Conservation (phyloP, 2,888 invertebrate species). For the Scaptomyza parva region DNA sequence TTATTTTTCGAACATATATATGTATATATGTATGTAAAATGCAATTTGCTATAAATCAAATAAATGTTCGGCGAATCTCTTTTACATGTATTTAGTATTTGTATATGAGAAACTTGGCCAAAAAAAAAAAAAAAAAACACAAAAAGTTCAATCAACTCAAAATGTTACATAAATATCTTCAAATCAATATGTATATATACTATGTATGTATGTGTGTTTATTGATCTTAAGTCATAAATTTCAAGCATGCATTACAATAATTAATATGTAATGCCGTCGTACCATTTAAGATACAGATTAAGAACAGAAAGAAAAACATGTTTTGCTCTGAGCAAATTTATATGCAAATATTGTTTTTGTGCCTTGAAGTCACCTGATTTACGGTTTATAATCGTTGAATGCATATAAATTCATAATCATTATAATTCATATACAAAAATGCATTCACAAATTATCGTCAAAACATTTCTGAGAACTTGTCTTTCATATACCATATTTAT, state of each 20-base stretch:
- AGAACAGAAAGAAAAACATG: conserved; percentile 51
- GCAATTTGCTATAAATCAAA: conserved; percentile 72
- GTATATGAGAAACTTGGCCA: conserved; percentile 25
- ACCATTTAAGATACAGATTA: conserved; percentile 36
- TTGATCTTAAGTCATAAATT: conserved; percentile 16
- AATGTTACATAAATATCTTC: conserved; percentile 3
- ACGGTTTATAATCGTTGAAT: conserved; percentile 35
- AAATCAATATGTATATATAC: no score
- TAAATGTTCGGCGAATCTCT: conserved; percentile 40
- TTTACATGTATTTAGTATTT: conserved; percentile 4
- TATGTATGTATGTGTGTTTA: no score
- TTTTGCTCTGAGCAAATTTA: conserved; percentile 49
- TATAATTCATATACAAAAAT: conserved; percentile 44
- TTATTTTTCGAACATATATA: neutral
- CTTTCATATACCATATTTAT: neutral
- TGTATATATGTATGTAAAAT: conserved; percentile 49
- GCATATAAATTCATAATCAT: conserved; percentile 61
- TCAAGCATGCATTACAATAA: conserved; percentile 39
- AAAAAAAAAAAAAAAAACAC: conserved; percentile 1
- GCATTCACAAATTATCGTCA: conserved; percentile 36
- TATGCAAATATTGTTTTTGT: conserved; percentile 39
- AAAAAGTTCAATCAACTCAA: conserved; percentile 16
- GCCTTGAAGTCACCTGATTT: conserved; percentile 41
- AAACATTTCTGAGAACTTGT: neutral
- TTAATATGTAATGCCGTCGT: conserved; percentile 44